These are phyloP conservation scores for Linepithema humile DNA, from an alignment of 1,140 invertebrate genomes.

Conservation along the genomic window DNA sequence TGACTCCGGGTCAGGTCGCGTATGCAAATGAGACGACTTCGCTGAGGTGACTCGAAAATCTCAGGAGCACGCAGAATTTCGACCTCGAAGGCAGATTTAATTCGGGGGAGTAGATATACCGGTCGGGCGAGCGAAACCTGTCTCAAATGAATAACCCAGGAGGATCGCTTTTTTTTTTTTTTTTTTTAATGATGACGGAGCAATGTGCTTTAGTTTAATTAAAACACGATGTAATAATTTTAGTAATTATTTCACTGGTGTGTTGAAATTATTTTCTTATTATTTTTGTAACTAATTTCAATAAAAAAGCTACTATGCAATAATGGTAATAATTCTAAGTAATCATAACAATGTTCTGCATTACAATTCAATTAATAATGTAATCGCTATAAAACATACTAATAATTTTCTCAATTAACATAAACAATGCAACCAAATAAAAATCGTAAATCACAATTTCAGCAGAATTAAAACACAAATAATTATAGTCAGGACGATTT, in stretches of 20 bases:
- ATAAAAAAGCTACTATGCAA: background rate
- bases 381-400: background rate
- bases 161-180: background rate
- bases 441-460: background rate
- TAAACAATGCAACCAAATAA: background rate
- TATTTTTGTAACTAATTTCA: background rate
- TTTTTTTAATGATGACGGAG: background rate
- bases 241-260: background rate
- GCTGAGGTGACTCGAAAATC: slow-evolving; percentile 52
- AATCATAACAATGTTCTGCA: background rate
- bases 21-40: slow-evolving; percentile 73
- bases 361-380: background rate
- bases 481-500: background rate
- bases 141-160: background rate
- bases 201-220: background rate
- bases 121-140: background rate
- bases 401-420: background rate
- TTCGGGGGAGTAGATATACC: background rate
- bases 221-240: background rate
- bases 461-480: slow-evolving; percentile 11
- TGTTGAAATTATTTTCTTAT: background rate
- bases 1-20: slow-evolving; percentile 71
- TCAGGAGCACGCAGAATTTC: slow-evolving; percentile 30
- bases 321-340: background rate
- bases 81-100: slow-evolving; percentile 22